Conservation (phyloP, 2,113 vertebrate genomes). For the Paedocypris sp. region DNA sequence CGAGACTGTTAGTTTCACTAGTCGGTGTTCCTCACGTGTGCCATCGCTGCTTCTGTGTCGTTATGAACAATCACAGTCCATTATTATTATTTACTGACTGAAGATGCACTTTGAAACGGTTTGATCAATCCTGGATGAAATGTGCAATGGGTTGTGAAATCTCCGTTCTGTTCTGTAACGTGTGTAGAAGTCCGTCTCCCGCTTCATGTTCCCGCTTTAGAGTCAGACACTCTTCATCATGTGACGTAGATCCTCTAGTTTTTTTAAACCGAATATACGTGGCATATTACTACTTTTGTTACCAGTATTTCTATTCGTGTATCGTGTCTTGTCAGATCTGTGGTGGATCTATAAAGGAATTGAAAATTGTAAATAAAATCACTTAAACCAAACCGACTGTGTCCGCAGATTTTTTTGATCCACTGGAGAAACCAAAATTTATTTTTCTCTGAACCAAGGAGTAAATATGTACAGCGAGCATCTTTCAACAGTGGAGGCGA, state of each 20-base stretch:
- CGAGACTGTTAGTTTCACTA: too few species aligned
- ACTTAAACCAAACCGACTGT: slow-evolving; percentile 35
- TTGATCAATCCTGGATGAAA: too few species aligned
- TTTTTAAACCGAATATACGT: slow-evolving; percentile 26
- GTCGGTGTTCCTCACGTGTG: too few species aligned
- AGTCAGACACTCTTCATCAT: too few species aligned
- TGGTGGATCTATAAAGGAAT: slow-evolving; percentile 44
- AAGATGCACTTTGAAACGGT: slow-evolving; percentile 11
- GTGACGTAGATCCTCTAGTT: slow-evolving; percentile 5
- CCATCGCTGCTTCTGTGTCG: too few species aligned
- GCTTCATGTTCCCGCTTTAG: too few species aligned
- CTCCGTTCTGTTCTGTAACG: too few species aligned
- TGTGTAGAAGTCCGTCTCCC: too few species aligned
- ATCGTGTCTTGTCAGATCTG: slow-evolving; percentile 48
- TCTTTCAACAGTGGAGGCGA: background rate
- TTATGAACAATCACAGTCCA: too few species aligned
- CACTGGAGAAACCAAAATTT: background rate
- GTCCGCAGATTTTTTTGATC: slow-evolving; percentile 14
- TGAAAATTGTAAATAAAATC: slow-evolving; percentile 60
- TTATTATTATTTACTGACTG: too few species aligned
- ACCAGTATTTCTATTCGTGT: slow-evolving; percentile 56
- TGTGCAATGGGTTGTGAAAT: background rate
- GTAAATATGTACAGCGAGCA: slow-evolving; percentile 5
- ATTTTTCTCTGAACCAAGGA: background rate
- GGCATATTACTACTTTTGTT: slow-evolving; percentile 54